phyloP scores from a whole-genome alignment of 2,797 vertebrate species.

The Tapera naevia region DNA sequence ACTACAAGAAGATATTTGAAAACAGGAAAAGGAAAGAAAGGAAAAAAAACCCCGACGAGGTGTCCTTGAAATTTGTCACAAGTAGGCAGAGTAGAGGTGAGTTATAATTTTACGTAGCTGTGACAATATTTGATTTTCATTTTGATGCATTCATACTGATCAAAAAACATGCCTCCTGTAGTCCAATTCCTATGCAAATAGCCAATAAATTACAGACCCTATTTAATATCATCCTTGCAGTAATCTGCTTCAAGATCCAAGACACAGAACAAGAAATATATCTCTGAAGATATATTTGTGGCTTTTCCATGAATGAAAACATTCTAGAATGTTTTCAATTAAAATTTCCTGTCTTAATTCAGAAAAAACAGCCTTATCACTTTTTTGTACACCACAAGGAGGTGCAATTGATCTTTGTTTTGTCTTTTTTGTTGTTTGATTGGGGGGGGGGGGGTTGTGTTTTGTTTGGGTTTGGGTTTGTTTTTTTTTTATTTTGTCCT shows the following conservation, averaged over 20 bases:
- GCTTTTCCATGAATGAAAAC: no score
- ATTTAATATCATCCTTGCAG: background rate
- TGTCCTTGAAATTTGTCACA: fast-evolving
- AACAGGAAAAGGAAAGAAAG: background rate
- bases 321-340: background rate
- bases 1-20: background rate
- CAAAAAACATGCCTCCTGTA: background rate
- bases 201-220: background rate
- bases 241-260: background rate
- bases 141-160: background rate
- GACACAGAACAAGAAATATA: background rate
- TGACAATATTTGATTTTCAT: background rate
- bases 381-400: conserved; percentile 55
- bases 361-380: background rate
- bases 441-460: no score
- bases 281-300: background rate
- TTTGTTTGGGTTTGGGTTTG: no score
- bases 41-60: fast-evolving
- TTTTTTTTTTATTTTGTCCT: background rate
- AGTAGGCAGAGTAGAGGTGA: fast-evolving
- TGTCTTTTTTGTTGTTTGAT: background rate
- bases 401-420: conserved; percentile 30
- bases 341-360: background rate
- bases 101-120: background rate
- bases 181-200: background rate